Base-by-base conservation (phyloP, 2,113 vertebrate genomes). In the Neogobius melanostomus region DNA sequence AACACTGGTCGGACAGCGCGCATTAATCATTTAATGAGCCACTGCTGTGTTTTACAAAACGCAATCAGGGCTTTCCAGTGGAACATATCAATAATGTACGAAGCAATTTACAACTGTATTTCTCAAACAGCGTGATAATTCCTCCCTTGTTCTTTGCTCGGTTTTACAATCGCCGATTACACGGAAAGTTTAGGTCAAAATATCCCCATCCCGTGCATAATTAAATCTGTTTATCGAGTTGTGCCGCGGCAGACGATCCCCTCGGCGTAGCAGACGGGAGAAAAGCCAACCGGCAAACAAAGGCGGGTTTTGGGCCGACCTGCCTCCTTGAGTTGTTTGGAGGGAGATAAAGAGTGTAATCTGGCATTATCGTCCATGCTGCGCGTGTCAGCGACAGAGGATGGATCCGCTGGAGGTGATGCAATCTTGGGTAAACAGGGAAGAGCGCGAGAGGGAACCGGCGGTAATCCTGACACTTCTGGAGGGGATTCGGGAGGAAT, bases 61-160 rank as follows among this genome's bases (percentile, higher is more conserved):
- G 71, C 78, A 88, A 88, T 87, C 73, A 80, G 51, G 65, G 80
- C 67, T 69, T 81, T 80, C 69, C 67, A 51, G 65, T 59, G 72
- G 79, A 83, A 79, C 71, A 62, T 76, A 87, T 89, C 81, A 88
- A 88, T 88, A 88, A 87, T 87, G 77, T 70, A 87, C 74, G 78
- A 77, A 42, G 51, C 72, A 66, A 77, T 83, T 84, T 82, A 77
- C 67, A 79, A 83, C 77, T 75, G 62, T 64, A 64, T 66, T 70
- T 79, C 87, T 75, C 73, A 79, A 71, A 61, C 57, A 64, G 66
- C 0, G n/a, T 49, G 69, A 61, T 74, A 69, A 69, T 77, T 63
- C 50, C 52, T 71, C 73, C 57, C 66, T 49, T 68, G 72, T 17
- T 50, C 0, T 66, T 65, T 57, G 43, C 82, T 71, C 51, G 43